A percentile compares a stretch with the other conserved stretches of the same genome.
phyloP scores from a whole-genome alignment of 2,888 invertebrate genomes.

The Limenitis camilla region DNA sequence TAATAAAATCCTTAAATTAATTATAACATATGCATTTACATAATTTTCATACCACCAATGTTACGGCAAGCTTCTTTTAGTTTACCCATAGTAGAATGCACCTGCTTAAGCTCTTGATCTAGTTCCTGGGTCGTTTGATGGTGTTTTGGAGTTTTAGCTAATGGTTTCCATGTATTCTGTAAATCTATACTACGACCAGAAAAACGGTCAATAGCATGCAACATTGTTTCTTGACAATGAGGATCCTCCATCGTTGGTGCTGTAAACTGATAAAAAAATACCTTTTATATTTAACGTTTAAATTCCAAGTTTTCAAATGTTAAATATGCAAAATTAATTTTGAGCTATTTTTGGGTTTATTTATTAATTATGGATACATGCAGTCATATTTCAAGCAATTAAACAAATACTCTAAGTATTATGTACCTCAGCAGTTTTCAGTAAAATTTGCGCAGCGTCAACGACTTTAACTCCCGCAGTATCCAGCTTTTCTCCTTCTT shows the following conservation, averaged over 20 bases:
- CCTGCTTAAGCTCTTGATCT: slow-evolving; percentile 3
- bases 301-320: no score
- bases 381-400: no score
- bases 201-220: slow-evolving; percentile 34
- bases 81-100: slow-evolving; percentile 9
- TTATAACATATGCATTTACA: neutral
- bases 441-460: slow-evolving; percentile 29
- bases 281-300: neutral
- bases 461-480: slow-evolving; percentile 25
- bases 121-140: slow-evolving; percentile 3
- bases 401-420: no score
- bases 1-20: neutral
- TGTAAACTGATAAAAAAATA: slow-evolving; percentile 36
- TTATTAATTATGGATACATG: no score
- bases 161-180: slow-evolving; percentile 14
- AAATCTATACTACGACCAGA: neutral
- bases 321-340: no score
- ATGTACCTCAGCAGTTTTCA: slow-evolving; percentile 33
- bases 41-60: neutral
- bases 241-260: slow-evolving; percentile 43
- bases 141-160: slow-evolving; percentile 6
- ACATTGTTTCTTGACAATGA: slow-evolving; percentile 46
- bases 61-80: slow-evolving; percentile 8
- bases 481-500: slow-evolving; percentile 24
- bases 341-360: no score